These are phyloP conservation scores for Muscicapa adusta DNA, from an alignment of 2,113 vertebrate species.

Conservation along the genomic window DNA sequence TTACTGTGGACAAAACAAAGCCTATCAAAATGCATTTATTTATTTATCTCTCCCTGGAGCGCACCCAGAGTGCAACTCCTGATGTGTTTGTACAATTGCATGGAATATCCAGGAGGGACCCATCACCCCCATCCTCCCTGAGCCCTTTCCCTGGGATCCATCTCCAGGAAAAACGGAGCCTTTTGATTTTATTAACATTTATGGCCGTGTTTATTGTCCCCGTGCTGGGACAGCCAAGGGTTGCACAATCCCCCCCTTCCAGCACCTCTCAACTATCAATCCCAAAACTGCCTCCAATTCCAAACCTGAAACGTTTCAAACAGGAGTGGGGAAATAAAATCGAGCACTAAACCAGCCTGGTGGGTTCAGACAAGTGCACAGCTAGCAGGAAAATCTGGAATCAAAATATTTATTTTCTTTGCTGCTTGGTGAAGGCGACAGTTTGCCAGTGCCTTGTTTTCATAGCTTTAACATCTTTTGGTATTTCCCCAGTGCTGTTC, in stretches of 20 bases:
- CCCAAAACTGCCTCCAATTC: slow-evolving; percentile 37
- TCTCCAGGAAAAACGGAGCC: neutral
- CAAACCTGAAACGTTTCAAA: neutral
- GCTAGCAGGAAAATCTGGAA: neutral
- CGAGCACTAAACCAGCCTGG: neutral
- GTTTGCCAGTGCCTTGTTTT: neutral
- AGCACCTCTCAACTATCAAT: neutral
- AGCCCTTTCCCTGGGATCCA: neutral
- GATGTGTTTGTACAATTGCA: neutral
- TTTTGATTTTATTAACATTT: slow-evolving; percentile 29
- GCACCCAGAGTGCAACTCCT: neutral
- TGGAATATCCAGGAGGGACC: slow-evolving; percentile 14
- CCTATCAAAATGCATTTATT: neutral
- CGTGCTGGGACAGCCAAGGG: neutral
- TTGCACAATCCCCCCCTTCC: neutral
- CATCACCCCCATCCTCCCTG: neutral
- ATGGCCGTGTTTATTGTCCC: neutral
- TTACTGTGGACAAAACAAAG: slow-evolving; percentile 29
- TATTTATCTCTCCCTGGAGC: neutral
- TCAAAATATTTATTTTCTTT: neutral
- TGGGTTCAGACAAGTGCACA: neutral
- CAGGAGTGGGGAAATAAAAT: neutral
- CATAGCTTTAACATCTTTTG: slow-evolving; percentile 1
- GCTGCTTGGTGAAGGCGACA: neutral
- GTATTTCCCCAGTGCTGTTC: neutral